Conservation (phyloP, 2,888 invertebrate species). For the Cyclophora albipunctata region DNA sequence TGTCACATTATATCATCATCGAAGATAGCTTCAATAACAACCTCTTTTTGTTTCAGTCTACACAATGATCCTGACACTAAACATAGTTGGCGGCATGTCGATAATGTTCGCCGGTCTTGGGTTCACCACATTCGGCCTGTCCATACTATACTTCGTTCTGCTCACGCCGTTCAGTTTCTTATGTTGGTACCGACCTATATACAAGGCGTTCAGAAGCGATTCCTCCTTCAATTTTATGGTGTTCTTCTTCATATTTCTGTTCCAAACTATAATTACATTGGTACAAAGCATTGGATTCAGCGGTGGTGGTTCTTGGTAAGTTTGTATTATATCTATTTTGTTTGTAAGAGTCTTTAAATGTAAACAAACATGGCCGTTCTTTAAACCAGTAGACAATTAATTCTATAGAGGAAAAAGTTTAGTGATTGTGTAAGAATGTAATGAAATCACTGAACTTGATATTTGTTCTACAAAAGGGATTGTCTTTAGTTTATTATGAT, state of each 20-base stretch:
- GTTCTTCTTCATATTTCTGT: slow-evolving; percentile 98
- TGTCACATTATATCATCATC: no score
- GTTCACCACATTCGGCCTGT: slow-evolving; percentile 87
- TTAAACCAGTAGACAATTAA: no score
- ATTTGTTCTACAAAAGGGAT: no score
- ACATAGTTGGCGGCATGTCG: slow-evolving; percentile 89
- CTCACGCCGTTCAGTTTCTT: slow-evolving; percentile 98
- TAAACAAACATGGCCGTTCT: no score
- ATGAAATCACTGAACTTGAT: no score
- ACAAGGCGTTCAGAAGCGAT: slow-evolving; percentile 99
- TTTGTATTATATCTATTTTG: slow-evolving; percentile 19
- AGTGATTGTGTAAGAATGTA: not conserved
- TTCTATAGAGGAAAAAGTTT: no score
- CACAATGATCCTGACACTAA: slow-evolving; percentile 87
- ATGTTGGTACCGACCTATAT: slow-evolving; percentile 99
- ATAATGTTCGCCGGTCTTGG: slow-evolving; percentile 78
- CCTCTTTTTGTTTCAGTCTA: slow-evolving; percentile 82
- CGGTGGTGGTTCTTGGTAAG: slow-evolving; percentile 91
- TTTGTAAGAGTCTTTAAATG: no score
- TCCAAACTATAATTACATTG: slow-evolving; percentile 92
- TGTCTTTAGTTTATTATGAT: no score
- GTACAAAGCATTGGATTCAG: slow-evolving; percentile 92
- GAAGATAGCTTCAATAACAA: no score
- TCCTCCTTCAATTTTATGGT: slow-evolving; percentile 99
- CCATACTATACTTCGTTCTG: slow-evolving; percentile 90